Evolutionary conservation across 1,140 invertebrate species (phyloP), one percentile per base, ranked within the genome.

Genomic region (Drosophila sp.): DNA sequence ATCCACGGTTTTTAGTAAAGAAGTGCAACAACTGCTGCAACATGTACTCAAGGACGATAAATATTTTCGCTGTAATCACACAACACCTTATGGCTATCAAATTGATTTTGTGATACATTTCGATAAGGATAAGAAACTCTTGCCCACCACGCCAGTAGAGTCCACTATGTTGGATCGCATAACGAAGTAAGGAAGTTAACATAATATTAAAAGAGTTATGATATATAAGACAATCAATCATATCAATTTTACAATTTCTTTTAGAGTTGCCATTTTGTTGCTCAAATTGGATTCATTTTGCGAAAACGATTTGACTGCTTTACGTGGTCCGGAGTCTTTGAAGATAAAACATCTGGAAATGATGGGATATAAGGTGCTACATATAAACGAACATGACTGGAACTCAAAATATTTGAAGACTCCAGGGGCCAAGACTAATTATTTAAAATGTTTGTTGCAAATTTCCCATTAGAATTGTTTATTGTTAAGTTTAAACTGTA

Each of bases 261-360:
- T 27, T 47, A 93, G 93, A 62, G 75, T 93, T 33, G 92, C 92
- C 60, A 90, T 93, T 50, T 66, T 93, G 5, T 58, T 93, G 62
- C 67, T 92, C 0, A 87, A 89, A 35, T 56, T 90, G 10, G 90
- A 92, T 58, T 86, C 90, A n/a, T 93, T 92, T 71, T 92, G 91
- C 32, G 79, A 90, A 38, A 92, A 92, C 32, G 83, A 92, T 75
- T 40, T 91, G n/a, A 83, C 77, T 4, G 77, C 92, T 3, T 50
- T 93, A 41, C 92, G 91, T 33, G 93, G 93, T 3, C 76, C 85
- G 1, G 90, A 92, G 56, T 91, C 91, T 27, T 70, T 93, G 40
- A 93, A 93, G 71, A 92, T 92, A 17, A 90, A 94, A 68, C 94
- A 95, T 90, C 87, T 95, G 47, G 94, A 95, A 91, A 94, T 95